Evolutionary conservation across 2,888 invertebrate species (phyloP).

Genomic region (Aphodius sticticus): DNA sequence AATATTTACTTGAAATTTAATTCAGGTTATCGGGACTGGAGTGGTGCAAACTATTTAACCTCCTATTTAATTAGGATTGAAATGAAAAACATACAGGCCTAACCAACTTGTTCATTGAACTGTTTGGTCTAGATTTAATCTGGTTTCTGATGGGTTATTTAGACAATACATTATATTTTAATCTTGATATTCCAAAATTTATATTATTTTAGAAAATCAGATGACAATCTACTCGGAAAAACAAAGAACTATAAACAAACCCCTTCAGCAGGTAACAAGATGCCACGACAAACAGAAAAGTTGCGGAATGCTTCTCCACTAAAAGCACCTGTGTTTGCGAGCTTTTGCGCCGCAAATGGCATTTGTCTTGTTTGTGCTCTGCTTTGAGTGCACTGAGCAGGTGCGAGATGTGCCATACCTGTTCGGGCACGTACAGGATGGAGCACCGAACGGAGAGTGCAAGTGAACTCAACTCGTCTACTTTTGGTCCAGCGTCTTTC

Average conservation of each 20-base stretch:
- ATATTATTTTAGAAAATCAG: no score
- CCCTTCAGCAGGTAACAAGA: background rate
- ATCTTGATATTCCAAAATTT: no score
- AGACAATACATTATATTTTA: no score
- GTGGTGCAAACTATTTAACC: no score
- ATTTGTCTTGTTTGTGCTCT: conserved; percentile 28
- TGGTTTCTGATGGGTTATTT: no score
- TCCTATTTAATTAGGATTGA: no score
- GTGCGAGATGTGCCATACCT: conserved; percentile 40
- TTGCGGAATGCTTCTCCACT: background rate
- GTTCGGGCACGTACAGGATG: conserved; percentile 40
- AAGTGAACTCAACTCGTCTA: conserved; percentile 40
- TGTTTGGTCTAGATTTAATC: no score
- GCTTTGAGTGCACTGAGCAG: conserved; percentile 35
- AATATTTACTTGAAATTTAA: no score
- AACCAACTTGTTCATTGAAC: no score
- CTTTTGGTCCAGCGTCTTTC: conserved; percentile 29
- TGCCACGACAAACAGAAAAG: background rate
- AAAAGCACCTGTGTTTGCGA: conserved; percentile 41
- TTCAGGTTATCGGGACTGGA: no score
- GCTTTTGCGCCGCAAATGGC: conserved; percentile 36
- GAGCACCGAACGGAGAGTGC: conserved; percentile 32
- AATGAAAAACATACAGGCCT: no score
- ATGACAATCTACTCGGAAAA: background rate
- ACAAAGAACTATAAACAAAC: background rate